Evolutionary conservation across 2,888 invertebrate genomes (phyloP).

Genomic region (Drosophila villosipedis): DNA sequence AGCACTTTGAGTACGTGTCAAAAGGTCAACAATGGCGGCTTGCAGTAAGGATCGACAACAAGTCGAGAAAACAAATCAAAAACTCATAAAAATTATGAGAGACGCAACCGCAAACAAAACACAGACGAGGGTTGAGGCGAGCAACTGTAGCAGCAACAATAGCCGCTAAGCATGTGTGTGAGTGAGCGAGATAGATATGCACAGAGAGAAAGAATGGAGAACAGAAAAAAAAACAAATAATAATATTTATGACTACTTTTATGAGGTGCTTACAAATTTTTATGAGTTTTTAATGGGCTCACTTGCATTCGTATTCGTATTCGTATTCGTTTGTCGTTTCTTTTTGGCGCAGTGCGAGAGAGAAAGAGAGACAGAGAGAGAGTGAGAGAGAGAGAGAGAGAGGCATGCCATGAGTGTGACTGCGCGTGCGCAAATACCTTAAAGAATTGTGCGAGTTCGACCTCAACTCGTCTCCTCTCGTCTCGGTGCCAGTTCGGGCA

Average conservation of each 20-base stretch:
- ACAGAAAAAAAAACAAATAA: slow-evolving; percentile 61
- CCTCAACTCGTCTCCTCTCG: slow-evolving; percentile 5
- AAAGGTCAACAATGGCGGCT: slow-evolving; percentile 76
- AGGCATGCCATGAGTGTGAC: slow-evolving; percentile 60
- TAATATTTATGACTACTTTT: slow-evolving; percentile 85
- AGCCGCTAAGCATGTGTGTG: slow-evolving; percentile 1
- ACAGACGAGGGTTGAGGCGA: slow-evolving; percentile 69
- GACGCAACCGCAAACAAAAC: slow-evolving; percentile 58
- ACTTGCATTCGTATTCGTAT: slow-evolving; percentile 57
- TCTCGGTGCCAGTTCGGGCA: slow-evolving; percentile 24
- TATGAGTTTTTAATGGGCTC: slow-evolving; percentile 85
- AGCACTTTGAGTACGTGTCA: slow-evolving; percentile 59
- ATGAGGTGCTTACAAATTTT: slow-evolving; percentile 86
- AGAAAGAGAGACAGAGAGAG: not conserved
- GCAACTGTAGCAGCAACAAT: slow-evolving; percentile 51
- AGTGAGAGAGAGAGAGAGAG: slow-evolving; percentile 13
- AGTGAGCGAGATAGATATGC: not conserved
- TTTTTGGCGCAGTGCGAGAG: slow-evolving; percentile 42
- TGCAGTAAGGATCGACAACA: slow-evolving; percentile 56
- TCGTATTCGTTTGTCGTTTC: slow-evolving; percentile 52
- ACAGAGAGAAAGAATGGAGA: slow-evolving; percentile 7
- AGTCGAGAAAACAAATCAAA: slow-evolving; percentile 71
- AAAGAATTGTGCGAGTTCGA: slow-evolving; percentile 50
- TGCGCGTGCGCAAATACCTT: slow-evolving; percentile 83
- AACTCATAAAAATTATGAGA: slow-evolving; percentile 80